Evolutionary conservation across 2,888 invertebrate genomes (phyloP).

Genomic region (Tetranychus piercei): DNA sequence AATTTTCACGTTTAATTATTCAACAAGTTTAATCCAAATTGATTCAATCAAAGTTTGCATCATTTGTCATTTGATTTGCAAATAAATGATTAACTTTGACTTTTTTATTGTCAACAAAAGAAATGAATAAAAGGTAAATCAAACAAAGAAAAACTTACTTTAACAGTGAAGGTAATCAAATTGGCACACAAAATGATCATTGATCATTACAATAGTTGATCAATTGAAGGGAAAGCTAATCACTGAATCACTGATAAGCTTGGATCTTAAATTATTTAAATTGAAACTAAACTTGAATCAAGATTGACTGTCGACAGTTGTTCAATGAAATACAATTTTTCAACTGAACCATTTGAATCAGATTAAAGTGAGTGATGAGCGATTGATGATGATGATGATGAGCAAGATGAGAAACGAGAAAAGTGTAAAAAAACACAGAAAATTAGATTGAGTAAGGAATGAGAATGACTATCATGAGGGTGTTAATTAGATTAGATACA

Average conservation of each 20-base stretch:
- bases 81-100: no score
- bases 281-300: background rate
- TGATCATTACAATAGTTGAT: no score
- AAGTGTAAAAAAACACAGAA: background rate
- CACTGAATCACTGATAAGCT: background rate
- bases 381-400: background rate
- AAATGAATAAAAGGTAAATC: no score
- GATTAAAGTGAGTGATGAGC: background rate
- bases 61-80: no score
- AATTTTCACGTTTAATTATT: no score
- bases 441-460: background rate
- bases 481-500: background rate
- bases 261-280: background rate
- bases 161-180: no score
- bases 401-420: no score
- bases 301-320: background rate
- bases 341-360: background rate
- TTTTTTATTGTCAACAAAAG: no score
- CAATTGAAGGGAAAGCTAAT: background rate
- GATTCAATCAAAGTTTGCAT: no score
- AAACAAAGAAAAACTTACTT: no score
- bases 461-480: background rate
- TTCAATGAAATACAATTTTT: background rate
- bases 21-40: no score
- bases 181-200: no score